phyloP scores from a whole-genome alignment of 2,797 vertebrate genomes.

The Danio albolineatus region DNA sequence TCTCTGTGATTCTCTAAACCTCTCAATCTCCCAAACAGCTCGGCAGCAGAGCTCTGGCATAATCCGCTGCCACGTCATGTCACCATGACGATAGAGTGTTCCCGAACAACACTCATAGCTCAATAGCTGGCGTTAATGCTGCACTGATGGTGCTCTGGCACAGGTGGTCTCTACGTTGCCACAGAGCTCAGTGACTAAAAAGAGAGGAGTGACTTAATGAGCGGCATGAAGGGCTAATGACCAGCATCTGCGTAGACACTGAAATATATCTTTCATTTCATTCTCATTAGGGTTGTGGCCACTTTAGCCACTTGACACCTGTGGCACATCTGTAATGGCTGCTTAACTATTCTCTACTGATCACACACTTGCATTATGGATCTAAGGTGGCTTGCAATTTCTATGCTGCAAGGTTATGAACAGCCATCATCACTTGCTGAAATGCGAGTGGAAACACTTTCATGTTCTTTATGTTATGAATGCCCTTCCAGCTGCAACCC shows the following conservation, averaged over 20 bases:
- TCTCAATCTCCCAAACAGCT: slow-evolving; percentile 30
- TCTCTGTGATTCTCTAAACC: slow-evolving; percentile 36
- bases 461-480: neutral
- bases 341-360: slow-evolving; percentile 15
- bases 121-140: slow-evolving; percentile 43
- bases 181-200: slow-evolving; percentile 12
- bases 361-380: slow-evolving; percentile 5
- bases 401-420: neutral
- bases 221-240: slow-evolving; percentile 43
- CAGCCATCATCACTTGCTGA: neutral
- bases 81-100: slow-evolving; percentile 52
- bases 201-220: slow-evolving; percentile 42
- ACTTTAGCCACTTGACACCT: slow-evolving; percentile 31
- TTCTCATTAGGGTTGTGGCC: slow-evolving; percentile 20
- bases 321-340: slow-evolving; percentile 26
- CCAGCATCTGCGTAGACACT: slow-evolving; percentile 13
- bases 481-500: too few species aligned
- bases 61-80: slow-evolving; percentile 18
- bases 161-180: slow-evolving; percentile 49
- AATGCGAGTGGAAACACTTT: neutral
- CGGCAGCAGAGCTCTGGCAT: slow-evolving; percentile 17
- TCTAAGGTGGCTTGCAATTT: neutral
- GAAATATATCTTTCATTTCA: slow-evolving; percentile 37
- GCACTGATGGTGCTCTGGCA: slow-evolving; percentile 35
- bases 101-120: slow-evolving; percentile 43